Base-by-base conservation (phyloP, 2,113 vertebrate species). In the Oxygymnocypris stewartii region DNA sequence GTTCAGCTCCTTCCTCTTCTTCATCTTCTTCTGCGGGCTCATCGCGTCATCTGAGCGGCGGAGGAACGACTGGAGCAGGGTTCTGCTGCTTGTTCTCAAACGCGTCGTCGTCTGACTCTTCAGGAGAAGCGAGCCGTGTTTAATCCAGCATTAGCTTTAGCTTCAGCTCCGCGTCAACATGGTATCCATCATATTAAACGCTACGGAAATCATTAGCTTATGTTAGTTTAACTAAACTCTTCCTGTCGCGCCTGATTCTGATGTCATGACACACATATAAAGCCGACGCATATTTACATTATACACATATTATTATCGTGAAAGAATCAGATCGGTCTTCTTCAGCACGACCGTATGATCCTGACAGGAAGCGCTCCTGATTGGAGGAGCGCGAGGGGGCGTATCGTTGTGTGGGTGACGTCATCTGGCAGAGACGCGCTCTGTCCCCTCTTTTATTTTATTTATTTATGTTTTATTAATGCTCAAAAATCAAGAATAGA, bases 21-120 rank as follows among this genome's bases (percentile, higher is more conserved):
- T 99, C 98, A 99, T 99, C 92, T 96, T 99, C 93, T 99, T 99
- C 87, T 97, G 97, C 2, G 97, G 96, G 47, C 96, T 96, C 92
- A 95, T 94, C 76, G 96, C 47, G 0, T 6, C 51, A 57, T 57
- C 54, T 2, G 54, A 57, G 51, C 47, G 51, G 51, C 51, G 1
- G 51, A n/a, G n/a, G n/a, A n/a, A n/a, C n/a, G n/a, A n/a, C n/a
- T n/a, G n/a, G n/a, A 8, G 44, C 44, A 37, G 44, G 44, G 0
- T 49, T 3, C 4, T 49, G 9, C 47, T 13, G 47, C 47, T 37
- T 49, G 11, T 57, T 57, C 18, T 20, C 54, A 1, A 59, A 23
- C 18, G 2, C 54, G 54, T 20, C 54, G 54, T 0, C 2, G 54
- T 20, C 6, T 20, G 2, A 54, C 94, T 89, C 95, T 93, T 57